Base-by-base conservation (phyloP, 2,888 invertebrate species). In the Napeogenes sylphis region DNA sequence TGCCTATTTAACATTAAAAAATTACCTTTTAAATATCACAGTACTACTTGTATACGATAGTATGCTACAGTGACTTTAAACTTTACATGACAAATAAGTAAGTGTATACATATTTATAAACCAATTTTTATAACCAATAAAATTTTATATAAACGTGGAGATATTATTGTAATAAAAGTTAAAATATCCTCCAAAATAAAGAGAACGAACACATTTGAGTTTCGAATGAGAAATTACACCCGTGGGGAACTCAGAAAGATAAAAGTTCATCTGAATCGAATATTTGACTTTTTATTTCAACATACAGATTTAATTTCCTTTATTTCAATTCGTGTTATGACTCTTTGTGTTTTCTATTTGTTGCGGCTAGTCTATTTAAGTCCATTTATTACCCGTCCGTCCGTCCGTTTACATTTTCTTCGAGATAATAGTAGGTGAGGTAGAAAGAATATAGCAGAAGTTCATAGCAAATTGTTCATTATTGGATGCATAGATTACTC, bases 251-350 rank as follows among this genome's bases (percentile, higher is more conserved):
- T 64, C 63, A 64, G 68, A 70, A 67, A 70, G 67, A 64, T 63
- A 67, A 67, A 67, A 58, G 61, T 65, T 62, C 59, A 61, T 63
- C 57, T 62, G 57, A 64, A 64, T 54, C 59, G 58, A 59, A 70
- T 66, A 67, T 61, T 67, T 68, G 66, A 65, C 62, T 61, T 67
- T 71, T 64, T 61, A 62, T 64, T 67, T 67, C 56, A 60, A 60
- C 55, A 46, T 58, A 62, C 60, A 55, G 62, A 58, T 60, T 65
- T 60, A 51, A 59, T 58, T 42, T 54, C n/a, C 35, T 56, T 14
- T 45, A 61, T 61, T 38, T 61, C 55, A 42, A 3, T 60, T 42
- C 59, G 45, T 53, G 53, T 53, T 56, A 58, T 32, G 61, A 51
- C 45, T 33, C 64, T 65, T 64, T 60, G 56, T 67, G 66, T 66